phyloP scores from a whole-genome alignment of 2,888 invertebrate species.

The Ecliptopera silaceata region DNA sequence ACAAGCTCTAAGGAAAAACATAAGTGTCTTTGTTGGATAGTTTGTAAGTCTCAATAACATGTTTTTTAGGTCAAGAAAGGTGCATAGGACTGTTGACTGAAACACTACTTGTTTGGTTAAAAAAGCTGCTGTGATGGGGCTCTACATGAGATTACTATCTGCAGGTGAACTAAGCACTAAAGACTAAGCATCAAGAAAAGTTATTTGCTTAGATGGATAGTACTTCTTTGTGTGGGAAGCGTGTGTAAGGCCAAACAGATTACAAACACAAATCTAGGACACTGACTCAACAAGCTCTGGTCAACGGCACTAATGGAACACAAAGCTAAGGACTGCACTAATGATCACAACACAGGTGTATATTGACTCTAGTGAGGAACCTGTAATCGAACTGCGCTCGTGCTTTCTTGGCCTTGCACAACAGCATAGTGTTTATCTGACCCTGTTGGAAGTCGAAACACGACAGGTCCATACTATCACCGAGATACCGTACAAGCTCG shows the following conservation, averaged over 20 bases:
- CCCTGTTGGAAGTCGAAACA: constrained; percentile 93
- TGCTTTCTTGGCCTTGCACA: constrained; percentile 88
- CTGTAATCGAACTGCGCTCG: constrained; percentile 88
- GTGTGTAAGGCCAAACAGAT: constrained; percentile 40
- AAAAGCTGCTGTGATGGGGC: constrained; percentile 39
- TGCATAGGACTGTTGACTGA: constrained; percentile 15
- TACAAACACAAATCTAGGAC: constrained; percentile 38
- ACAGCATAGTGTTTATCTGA: constrained; percentile 87
- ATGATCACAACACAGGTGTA: constrained; percentile 79
- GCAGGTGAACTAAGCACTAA: constrained; percentile 41
- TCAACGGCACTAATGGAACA: constrained; percentile 54
- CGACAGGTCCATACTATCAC: constrained; percentile 90
- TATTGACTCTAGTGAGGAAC: constrained; percentile 71
- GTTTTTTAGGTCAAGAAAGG: neutral
- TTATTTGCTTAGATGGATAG: constrained; percentile 39
- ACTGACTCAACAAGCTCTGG: constrained; percentile 53
- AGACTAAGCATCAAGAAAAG: constrained; percentile 40
- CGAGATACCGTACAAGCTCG: constrained; percentile 90
- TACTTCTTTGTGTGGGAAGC: constrained; percentile 40
- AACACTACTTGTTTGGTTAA: constrained; percentile 30
- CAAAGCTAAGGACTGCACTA: constrained; percentile 73
- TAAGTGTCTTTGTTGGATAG: neutral
- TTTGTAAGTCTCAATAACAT: constrained; percentile 1
- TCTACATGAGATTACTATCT: constrained; percentile 32
- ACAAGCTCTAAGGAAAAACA: neutral